A percentile compares a stretch with the other conserved stretches of the same genome.
Evolutionary conservation across 2,797 vertebrate species (phyloP).

Genomic region (Ceryle rudis): DNA sequence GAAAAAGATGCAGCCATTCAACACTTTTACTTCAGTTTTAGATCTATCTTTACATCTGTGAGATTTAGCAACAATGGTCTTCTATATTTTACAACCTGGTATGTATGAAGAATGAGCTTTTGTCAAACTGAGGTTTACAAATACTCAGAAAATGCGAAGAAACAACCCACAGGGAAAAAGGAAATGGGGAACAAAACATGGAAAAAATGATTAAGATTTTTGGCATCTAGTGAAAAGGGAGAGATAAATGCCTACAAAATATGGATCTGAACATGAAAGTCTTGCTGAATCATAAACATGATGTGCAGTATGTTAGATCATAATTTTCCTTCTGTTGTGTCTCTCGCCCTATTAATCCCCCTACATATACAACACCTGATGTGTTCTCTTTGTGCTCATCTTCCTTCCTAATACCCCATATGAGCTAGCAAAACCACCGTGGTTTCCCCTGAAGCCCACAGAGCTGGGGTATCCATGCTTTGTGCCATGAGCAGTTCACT

Average conservation of each 20-base stretch:
- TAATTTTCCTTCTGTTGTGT: not conserved
- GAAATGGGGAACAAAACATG: not conserved
- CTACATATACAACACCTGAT: not conserved
- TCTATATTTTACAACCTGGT: not conserved
- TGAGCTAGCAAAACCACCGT: not conserved
- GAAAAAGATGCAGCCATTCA: not conserved
- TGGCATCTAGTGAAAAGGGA: not conserved
- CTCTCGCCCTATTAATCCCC: not conserved
- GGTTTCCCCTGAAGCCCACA: not conserved
- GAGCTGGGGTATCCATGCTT: not conserved
- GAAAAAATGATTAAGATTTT: not conserved
- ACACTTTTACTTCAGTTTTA: not conserved
- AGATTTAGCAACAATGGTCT: not conserved
- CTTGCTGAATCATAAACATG: not conserved
- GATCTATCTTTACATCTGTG: not conserved
- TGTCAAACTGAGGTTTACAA: not conserved
- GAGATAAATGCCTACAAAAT: not conserved
- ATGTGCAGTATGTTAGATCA: not conserved
- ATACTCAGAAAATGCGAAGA: not conserved
- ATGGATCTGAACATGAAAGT: not conserved
- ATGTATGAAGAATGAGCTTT: not conserved
- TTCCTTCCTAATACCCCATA: accelerated
- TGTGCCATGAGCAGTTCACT: accelerated
- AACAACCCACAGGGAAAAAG: not conserved
- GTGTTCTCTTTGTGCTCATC: not conserved